Conservation (phyloP, 2,888 invertebrate genomes). For the Caenorhabditis angaria region DNA sequence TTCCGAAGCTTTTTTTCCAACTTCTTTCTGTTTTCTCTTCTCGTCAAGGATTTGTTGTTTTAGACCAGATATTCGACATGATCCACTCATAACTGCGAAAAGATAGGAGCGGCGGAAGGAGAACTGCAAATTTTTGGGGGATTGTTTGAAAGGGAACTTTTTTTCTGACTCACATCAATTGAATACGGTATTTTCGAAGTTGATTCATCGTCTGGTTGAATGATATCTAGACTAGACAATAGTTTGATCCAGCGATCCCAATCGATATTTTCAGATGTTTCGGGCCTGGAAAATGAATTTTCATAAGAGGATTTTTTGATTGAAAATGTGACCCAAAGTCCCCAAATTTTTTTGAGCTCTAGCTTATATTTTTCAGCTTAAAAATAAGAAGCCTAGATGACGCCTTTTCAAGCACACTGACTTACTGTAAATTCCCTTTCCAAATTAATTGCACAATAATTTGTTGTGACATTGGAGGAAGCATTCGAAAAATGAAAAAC, state of each 20-base stretch:
- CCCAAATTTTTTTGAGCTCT: too few relatives aligned
- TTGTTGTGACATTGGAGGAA: conserved; percentile 60
- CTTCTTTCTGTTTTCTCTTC: conserved; percentile 54
- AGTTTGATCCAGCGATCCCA: not conserved
- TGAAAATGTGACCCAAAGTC: not conserved
- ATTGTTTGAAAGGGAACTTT: not conserved
- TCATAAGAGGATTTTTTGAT: not conserved
- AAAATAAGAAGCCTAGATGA: not conserved
- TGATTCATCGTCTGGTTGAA: not conserved
- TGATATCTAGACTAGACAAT: not conserved
- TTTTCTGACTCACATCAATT: conserved; percentile 9
- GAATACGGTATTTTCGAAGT: not conserved
- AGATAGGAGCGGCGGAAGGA: conserved; percentile 61
- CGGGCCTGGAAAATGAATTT: not conserved
- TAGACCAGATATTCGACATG: conserved; percentile 36
- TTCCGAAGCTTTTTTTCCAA: conserved; percentile 73
- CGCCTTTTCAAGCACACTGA: not conserved
- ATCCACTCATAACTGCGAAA: conserved; percentile 54
- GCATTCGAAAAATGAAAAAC: conserved; percentile 61
- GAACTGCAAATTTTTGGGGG: conserved; percentile 28
- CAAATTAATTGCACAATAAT: conserved; percentile 57
- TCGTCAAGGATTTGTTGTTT: conserved; percentile 36
- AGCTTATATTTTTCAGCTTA: too few relatives aligned
- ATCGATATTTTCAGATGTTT: not conserved
- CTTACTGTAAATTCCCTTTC: conserved; percentile 38